Conservation (phyloP, 1,140 invertebrate species). For the Brachionus angularis region DNA sequence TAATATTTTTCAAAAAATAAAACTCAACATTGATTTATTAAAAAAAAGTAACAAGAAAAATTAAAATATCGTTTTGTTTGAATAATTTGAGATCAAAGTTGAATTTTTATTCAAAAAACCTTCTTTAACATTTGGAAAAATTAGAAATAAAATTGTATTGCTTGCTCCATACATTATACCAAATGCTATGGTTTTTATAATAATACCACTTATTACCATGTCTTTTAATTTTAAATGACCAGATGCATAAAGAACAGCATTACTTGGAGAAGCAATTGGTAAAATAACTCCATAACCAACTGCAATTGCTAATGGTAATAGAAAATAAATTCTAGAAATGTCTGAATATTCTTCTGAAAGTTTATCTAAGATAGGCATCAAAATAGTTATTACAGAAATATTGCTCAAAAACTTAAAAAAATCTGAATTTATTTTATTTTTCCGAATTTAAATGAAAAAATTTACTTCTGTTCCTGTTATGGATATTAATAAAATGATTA, state of each 20-base stretch:
- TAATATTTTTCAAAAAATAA: too few species aligned
- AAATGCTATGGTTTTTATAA: too few species aligned
- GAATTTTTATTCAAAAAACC: too few species aligned
- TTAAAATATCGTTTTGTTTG: too few species aligned
- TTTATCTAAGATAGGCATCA: background rate
- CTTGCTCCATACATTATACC: too few species aligned
- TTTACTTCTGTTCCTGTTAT: background rate
- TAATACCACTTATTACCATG: too few species aligned
- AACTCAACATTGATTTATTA: too few species aligned
- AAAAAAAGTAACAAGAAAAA: too few species aligned
- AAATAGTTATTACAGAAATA: background rate
- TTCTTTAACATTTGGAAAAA: too few species aligned
- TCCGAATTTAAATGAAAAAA: background rate
- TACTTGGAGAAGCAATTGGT: background rate
- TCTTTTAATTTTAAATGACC: background rate
- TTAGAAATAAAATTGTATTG: too few species aligned
- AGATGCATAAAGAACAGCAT: background rate
- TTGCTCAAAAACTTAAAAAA: background rate
- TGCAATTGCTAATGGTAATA: background rate
- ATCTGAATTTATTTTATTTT: too few species aligned
- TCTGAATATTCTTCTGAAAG: background rate
- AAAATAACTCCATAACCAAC: background rate
- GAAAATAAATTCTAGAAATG: background rate
- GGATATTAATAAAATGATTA: background rate
- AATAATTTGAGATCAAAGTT: too few species aligned